These are phyloP conservation scores for Anticlea derivata DNA, from an alignment of 2,888 invertebrate genomes.

Conservation along the genomic window DNA sequence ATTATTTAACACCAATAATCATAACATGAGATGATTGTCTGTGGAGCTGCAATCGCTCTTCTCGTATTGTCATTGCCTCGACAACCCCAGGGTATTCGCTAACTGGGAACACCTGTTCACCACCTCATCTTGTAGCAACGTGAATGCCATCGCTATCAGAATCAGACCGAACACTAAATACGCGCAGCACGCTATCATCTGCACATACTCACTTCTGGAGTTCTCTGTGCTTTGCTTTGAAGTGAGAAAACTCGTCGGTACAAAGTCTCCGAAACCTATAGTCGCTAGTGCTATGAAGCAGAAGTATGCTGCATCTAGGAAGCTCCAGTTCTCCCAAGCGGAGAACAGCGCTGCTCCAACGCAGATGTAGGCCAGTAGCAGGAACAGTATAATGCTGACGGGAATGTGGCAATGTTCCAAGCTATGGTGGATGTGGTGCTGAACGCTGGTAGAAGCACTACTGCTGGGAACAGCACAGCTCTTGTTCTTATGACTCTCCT, in stretches of 20 bases:
- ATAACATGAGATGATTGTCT: constrained; percentile 78
- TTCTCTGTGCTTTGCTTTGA: constrained; percentile 71
- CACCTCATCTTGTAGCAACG: constrained; percentile 91
- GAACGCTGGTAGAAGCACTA: constrained; percentile 61
- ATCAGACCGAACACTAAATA: constrained; percentile 91
- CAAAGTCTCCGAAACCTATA: constrained; percentile 91
- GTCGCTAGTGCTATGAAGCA: constrained; percentile 93
- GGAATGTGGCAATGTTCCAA: constrained; percentile 75
- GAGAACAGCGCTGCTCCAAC: constrained; percentile 91
- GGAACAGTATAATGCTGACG: constrained; percentile 84
- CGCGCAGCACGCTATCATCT: constrained; percentile 90
- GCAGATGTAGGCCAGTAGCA: constrained; percentile 89
- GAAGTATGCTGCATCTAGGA: constrained; percentile 92
- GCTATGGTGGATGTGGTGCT: constrained; percentile 59
- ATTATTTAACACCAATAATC: constrained; percentile 70
- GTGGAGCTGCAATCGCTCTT: constrained; percentile 79
- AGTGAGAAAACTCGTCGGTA: constrained; percentile 84
- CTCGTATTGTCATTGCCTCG: constrained; percentile 84
- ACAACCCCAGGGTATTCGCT: constrained; percentile 87
- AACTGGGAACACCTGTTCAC: constrained; percentile 88
- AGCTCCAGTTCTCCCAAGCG: constrained; percentile 91
- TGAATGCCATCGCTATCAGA: constrained; percentile 93
- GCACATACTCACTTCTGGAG: constrained; percentile 85
- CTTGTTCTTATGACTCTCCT: constrained; percentile 67
- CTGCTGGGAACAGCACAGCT: constrained; percentile 69